A percentile compares a stretch with the other conserved stretches of the same genome.
Evolutionary conservation across 2,888 invertebrate genomes (phyloP).

Genomic region (Spodoptera exigua): DNA sequence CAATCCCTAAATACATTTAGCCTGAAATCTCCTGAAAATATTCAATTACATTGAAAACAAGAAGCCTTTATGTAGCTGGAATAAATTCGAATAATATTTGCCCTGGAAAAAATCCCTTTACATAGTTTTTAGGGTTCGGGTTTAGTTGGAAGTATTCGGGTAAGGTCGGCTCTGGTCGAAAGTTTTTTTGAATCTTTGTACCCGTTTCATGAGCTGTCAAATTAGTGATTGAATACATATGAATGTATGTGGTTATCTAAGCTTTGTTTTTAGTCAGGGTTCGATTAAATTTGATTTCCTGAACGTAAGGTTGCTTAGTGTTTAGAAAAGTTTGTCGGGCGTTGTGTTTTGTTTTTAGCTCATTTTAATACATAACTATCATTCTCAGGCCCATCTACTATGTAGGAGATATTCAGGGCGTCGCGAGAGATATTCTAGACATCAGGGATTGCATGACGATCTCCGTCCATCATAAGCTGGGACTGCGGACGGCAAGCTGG

Average conservation of each 20-base stretch:
- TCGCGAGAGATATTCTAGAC: no score
- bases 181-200: slow-evolving; percentile 42
- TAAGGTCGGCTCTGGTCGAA: slow-evolving; percentile 12
- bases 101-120: slow-evolving; percentile 23
- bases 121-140: slow-evolving; percentile 19
- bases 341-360: no score
- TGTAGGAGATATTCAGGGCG: no score
- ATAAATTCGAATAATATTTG: slow-evolving; percentile 37
- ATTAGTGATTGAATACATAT: slow-evolving; percentile 27
- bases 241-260: slow-evolving; percentile 34
- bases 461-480: no score
- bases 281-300: no score
- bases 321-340: not conserved
- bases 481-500: no score
- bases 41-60: slow-evolving; percentile 42
- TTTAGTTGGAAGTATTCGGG: slow-evolving; percentile 28
- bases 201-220: slow-evolving; percentile 41
- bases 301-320: not conserved
- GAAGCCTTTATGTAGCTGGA: slow-evolving; percentile 12
- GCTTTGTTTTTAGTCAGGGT: not conserved
- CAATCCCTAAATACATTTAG: slow-evolving; percentile 29
- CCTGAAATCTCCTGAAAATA: slow-evolving; percentile 35
- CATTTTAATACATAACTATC: no score
- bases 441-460: no score
- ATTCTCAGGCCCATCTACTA: no score